These are phyloP conservation scores for Gymnoscopelus braueri DNA, from an alignment of 2,797 vertebrate species.

Conservation along the genomic window DNA sequence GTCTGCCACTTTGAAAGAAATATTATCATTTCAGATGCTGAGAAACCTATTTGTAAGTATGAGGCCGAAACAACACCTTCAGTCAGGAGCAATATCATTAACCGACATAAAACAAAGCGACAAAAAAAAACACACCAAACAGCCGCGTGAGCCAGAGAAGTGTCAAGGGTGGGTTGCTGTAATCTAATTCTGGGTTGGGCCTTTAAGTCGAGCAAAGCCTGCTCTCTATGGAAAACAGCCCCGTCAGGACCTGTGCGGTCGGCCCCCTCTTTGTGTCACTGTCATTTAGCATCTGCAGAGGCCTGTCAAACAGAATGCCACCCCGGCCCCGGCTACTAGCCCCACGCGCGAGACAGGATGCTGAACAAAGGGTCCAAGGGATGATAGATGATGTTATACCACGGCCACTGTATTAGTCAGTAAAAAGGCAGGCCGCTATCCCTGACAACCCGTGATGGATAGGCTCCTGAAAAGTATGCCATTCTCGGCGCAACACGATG, in stretches of 20 bases:
- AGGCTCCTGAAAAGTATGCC: constrained; percentile 60
- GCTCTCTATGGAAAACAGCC: constrained; percentile 73
- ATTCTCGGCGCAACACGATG: constrained; percentile 38
- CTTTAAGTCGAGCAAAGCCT: constrained; percentile 73
- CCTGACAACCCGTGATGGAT: constrained; percentile 72
- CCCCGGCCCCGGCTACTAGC: constrained; percentile 67
- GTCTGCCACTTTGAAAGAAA: no score
- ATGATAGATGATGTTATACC: constrained; percentile 80
- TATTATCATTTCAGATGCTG: no score
- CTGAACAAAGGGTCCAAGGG: constrained; percentile 68
- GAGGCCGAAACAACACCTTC: no score
- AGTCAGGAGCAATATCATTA: no score
- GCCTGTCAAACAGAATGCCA: constrained; percentile 76
- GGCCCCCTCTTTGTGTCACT: constrained; percentile 80
- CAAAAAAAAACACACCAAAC: constrained; percentile 23
- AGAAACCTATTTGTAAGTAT: no score
- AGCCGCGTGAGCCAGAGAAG: constrained; percentile 42
- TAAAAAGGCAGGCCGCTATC: constrained; percentile 19
- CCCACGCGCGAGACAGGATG: constrained; percentile 66
- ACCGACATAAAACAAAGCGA: constrained; percentile 18
- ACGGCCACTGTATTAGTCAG: constrained; percentile 67
- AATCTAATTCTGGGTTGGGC: constrained; percentile 68
- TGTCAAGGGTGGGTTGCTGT: constrained; percentile 55
- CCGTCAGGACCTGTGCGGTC: constrained; percentile 73
- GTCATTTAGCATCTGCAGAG: constrained; percentile 79